These are phyloP conservation scores for Caenorhabditis sulstoni DNA, from an alignment of 2,888 invertebrate species.

Conservation along the genomic window DNA sequence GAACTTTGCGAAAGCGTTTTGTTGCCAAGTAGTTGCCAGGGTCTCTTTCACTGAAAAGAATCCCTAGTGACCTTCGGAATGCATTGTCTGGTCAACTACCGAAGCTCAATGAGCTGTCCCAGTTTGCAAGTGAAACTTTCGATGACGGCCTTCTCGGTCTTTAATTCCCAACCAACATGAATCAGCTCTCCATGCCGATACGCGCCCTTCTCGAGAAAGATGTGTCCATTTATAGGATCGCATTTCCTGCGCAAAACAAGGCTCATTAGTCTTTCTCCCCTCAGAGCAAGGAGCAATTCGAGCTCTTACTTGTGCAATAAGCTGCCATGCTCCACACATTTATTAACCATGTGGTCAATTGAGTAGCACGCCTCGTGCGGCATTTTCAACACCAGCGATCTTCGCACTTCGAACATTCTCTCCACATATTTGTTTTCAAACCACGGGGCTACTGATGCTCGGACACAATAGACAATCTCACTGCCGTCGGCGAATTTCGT, in stretches of 20 bases:
- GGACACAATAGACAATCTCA: slow-evolving; percentile 67
- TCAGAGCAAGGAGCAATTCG: slow-evolving; percentile 5
- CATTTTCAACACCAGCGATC: slow-evolving; percentile 66
- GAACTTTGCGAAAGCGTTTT: slow-evolving; percentile 23
- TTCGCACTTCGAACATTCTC: slow-evolving; percentile 63
- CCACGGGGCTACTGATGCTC: slow-evolving; percentile 74
- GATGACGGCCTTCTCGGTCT: slow-evolving; percentile 54
- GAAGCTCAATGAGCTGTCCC: slow-evolving; percentile 43
- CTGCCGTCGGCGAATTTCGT: slow-evolving; percentile 62
- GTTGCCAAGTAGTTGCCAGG: slow-evolving; percentile 64
- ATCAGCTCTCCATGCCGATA: slow-evolving; percentile 67
- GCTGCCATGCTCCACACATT: slow-evolving; percentile 68
- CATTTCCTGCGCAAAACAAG: slow-evolving; percentile 60
- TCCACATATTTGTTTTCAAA: slow-evolving; percentile 68
- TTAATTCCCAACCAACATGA: slow-evolving; percentile 63
- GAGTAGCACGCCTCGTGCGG: slow-evolving; percentile 68
- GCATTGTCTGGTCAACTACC: slow-evolving; percentile 29
- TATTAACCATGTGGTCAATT: slow-evolving; percentile 65
- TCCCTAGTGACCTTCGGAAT: background rate
- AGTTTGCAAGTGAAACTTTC: slow-evolving; percentile 55
- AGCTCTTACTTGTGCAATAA: slow-evolving; percentile 60
- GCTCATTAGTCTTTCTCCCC: slow-evolving; percentile 19
- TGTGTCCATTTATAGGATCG: slow-evolving; percentile 68
- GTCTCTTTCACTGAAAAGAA: slow-evolving; percentile 61
- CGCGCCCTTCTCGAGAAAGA: slow-evolving; percentile 68